phyloP scores from a whole-genome alignment of 92 coral and sea anemone species.

The Actinernus sp. region DNA sequence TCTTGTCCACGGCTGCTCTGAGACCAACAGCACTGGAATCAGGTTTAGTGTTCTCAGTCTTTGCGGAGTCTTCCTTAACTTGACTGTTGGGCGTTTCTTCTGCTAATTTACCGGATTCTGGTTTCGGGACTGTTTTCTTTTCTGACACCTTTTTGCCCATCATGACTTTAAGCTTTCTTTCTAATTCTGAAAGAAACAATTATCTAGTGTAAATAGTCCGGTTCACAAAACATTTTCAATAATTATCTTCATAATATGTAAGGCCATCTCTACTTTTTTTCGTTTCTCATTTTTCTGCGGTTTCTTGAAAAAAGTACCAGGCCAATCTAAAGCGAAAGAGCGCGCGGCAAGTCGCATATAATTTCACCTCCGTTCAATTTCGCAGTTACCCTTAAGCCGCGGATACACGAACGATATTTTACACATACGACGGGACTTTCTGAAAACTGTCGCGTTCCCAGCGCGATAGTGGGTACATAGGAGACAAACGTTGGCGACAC shows the following conservation, averaged over 20 bases:
- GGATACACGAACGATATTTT: no score
- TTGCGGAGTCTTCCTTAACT: neutral
- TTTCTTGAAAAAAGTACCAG: neutral
- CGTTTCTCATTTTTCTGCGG: no score
- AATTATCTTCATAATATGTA: no score
- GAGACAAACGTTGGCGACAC: no score
- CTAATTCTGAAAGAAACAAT: conserved; percentile 13
- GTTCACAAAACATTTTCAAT: neutral
- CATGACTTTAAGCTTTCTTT: conserved; percentile 25
- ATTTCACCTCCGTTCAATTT: no score
- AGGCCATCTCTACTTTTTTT: no score
- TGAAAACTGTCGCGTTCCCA: no score
- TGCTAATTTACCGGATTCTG: neutral
- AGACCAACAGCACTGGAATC: conserved; percentile 16
- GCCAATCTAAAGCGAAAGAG: neutral
- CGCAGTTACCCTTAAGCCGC: no score
- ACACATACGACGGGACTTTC: no score
- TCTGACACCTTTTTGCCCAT: conserved; percentile 1
- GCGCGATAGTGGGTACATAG: no score
- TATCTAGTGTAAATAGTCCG: neutral
- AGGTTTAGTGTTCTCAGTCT: neutral
- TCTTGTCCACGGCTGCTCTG: conserved; percentile 40
- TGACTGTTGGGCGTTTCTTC: neutral
- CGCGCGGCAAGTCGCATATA: no score
- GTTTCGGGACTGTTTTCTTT: conserved; percentile 3